Percentiles rank a stretch among this genome's conserved stretches.
These are phyloP conservation scores for Biston stratarius DNA, from an alignment of 2,888 invertebrate genomes.

Conservation along the genomic window DNA sequence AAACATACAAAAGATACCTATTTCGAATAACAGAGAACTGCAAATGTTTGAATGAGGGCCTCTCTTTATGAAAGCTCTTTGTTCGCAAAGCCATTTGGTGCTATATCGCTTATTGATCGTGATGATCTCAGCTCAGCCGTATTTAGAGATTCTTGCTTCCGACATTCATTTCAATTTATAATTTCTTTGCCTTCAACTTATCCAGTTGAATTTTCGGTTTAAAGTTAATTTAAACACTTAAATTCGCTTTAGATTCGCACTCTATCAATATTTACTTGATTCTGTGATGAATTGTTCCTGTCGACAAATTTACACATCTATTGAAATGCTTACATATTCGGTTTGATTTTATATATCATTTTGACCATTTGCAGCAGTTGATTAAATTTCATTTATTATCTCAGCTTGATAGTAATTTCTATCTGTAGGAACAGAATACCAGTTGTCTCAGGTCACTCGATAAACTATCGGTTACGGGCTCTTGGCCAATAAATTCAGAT, in stretches of 20 bases:
- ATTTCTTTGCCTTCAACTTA: conserved; percentile 25
- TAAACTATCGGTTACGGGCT: conserved; percentile 40
- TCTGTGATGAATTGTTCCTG: conserved; percentile 26
- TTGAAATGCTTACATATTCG: conserved; percentile 19
- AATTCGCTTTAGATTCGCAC: conserved; percentile 19
- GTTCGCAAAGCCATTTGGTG: conserved; percentile 12
- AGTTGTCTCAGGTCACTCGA: conserved; percentile 39
- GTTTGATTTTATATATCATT: conserved; percentile 30
- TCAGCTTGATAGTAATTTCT: conserved; percentile 31
- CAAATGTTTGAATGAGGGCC: conserved; percentile 16
- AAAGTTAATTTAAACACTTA: conserved; percentile 23
- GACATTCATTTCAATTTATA: conserved; percentile 24
- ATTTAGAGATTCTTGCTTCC: conserved; percentile 27
- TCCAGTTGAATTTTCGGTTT: conserved; percentile 18
- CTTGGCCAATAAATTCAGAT: conserved; percentile 44
- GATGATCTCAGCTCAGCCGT: conserved; percentile 28
- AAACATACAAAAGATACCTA: conserved; percentile 19
- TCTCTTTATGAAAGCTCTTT: conserved; percentile 24
- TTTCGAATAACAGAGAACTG: conserved; percentile 7
- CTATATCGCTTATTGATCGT: conserved; percentile 15
- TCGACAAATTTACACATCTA: conserved; percentile 36
- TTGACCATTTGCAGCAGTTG: conserved; percentile 33
- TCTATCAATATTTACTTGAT: conserved; percentile 14
- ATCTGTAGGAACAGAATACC: conserved; percentile 34
- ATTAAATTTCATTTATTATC: conserved; percentile 39